These are phyloP conservation scores for Staurois parvus DNA, from an alignment of 2,797 vertebrate genomes.

Conservation along the genomic window DNA sequence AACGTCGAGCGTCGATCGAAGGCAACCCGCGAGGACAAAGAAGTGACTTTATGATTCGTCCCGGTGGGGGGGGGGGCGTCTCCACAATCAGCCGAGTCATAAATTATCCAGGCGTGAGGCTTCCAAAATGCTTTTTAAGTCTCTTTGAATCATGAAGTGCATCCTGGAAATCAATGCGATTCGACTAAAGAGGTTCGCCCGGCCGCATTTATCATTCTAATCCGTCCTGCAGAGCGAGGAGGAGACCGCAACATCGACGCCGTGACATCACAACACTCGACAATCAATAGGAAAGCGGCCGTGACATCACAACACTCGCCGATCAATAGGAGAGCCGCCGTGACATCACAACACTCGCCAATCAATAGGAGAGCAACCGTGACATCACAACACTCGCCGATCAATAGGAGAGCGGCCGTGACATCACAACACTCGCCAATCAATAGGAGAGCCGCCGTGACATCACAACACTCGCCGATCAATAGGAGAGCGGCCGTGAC, in stretches of 20 bases:
- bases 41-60: constrained; percentile 17
- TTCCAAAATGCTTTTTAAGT: constrained; percentile 45
- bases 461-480: no score
- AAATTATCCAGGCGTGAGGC: constrained; percentile 47
- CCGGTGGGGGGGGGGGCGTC: constrained; percentile 18
- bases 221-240: background rate
- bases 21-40: constrained; percentile 24
- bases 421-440: no score
- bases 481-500: no score
- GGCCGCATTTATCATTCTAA: constrained; percentile 17
- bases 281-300: background rate
- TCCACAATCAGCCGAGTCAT: constrained; percentile 38
- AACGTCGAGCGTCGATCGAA: background rate
- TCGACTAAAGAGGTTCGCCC: constrained; percentile 17
- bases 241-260: background rate
- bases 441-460: no score
- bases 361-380: no score
- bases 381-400: no score
- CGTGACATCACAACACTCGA: background rate
- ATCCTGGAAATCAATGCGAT: constrained; percentile 32
- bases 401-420: no score
- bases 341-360: no score
- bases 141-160: constrained; percentile 41
- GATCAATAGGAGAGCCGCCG: background rate
- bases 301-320: no score